Base-by-base conservation (phyloP, 2,797 vertebrate genomes). In the Chrosomus eos region DNA sequence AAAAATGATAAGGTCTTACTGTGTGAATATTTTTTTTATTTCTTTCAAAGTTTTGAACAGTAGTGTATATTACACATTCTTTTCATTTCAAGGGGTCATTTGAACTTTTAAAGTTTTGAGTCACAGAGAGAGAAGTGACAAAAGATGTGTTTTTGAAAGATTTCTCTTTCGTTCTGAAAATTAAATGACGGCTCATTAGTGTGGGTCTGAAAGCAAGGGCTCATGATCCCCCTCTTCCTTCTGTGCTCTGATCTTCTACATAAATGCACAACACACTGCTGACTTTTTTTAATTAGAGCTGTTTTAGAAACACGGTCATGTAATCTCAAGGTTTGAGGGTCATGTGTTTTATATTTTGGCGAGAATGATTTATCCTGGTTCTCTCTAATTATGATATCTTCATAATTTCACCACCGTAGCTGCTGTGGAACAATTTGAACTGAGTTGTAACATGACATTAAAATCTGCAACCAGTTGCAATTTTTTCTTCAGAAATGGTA, bases 121-220 rank as follows among this genome's bases (percentile, higher is more conserved):
- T 33, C 28, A 51, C 18, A 45, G 8, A 23, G 14, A 53, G 18
- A 58, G 6, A 74, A 10, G 18, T 60, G 31, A 36, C 73, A 58
- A 5, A 31, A 31, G 31, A 31, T 31, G 2, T 9, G 13, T 2
- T 76, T 60, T 67, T 76, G 33, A 26, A 76, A 62, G 3, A 21
- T 51, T 62, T 74, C 28, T 45, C 40, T 70, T 26, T 75, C 28
- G 14, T 85, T 73, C 85, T 90, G 80, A 90, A 87, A 90, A 90
- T 89, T 91, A 91, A 91, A 91, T 93, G 90, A 91, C 91, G 91
- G 90, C 91, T 94, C 92, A 93, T 94, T 95, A 93, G 91, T 90
- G 87, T n/a, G n/a, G 51, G 90, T 86, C 91, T 91, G 81, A 68
- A 89, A 88, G 73, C 72, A 92, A 90, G 93, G 91, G 90, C 92